phyloP scores from a whole-genome alignment of 2,113 vertebrate species.

The Callaeas wilsoni region DNA sequence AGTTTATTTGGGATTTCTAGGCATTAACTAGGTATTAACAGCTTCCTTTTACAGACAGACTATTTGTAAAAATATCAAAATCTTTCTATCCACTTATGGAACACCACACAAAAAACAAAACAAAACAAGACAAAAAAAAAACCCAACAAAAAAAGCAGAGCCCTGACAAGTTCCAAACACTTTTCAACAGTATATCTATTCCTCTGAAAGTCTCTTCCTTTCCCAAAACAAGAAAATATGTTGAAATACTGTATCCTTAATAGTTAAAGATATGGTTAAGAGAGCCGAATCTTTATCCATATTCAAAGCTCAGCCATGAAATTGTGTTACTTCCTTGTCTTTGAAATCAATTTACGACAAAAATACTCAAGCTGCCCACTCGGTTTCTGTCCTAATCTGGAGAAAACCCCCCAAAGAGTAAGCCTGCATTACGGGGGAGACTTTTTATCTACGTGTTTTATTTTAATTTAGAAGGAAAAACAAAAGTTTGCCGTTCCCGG shows the following conservation, averaged over 20 bases:
- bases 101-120: neutral
- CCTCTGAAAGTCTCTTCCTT: neutral
- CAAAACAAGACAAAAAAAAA: neutral
- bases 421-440: neutral
- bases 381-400: neutral
- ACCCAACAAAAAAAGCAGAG: neutral
- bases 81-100: neutral
- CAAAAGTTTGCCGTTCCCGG: conserved; percentile 58
- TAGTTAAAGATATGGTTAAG: conserved; percentile 58
- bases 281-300: conserved; percentile 56
- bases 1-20: neutral
- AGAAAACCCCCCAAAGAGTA: conserved; percentile 47
- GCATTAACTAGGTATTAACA: neutral
- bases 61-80: neutral
- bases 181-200: neutral
- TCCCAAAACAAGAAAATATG: neutral
- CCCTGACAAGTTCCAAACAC: neutral
- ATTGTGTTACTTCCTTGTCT: conserved; percentile 65
- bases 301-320: conserved; percentile 55
- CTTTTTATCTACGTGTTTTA: neutral
- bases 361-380: neutral
- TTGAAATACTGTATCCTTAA: conserved; percentile 20
- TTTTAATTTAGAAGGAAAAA: conserved; percentile 64
- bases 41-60: neutral
- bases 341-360: conserved; percentile 35